These are phyloP conservation scores for Acrocephalus kingi DNA, from an alignment of 2,113 vertebrate species.

Conservation along the genomic window DNA sequence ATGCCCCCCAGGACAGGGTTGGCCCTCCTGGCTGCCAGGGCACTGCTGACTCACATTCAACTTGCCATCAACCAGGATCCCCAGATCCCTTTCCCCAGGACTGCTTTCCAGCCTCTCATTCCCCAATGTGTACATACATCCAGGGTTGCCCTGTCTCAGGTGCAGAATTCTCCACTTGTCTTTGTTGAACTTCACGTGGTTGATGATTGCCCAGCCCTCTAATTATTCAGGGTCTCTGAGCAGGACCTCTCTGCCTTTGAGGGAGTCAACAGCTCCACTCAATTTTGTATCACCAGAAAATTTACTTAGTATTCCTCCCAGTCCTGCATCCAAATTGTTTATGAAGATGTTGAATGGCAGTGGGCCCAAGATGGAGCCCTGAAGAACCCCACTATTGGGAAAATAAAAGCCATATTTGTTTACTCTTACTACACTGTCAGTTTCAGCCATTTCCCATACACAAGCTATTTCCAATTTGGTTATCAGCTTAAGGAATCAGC, in stretches of 20 bases:
- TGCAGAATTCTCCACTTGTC: not conserved
- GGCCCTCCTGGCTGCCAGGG: not conserved
- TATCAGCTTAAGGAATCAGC: not conserved
- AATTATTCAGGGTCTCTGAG: fast-evolving
- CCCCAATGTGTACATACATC: fast-evolving
- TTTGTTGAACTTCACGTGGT: not conserved
- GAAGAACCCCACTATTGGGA: not conserved
- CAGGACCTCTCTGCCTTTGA: too few species aligned
- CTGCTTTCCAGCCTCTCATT: not conserved
- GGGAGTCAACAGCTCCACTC: not conserved
- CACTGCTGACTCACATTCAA: fast-evolving
- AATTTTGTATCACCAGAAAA: not conserved
- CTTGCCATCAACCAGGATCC: fast-evolving
- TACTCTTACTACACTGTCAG: not conserved
- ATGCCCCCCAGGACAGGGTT: fast-evolving
- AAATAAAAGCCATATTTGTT: not conserved
- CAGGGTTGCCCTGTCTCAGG: not conserved
- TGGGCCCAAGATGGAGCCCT: not conserved
- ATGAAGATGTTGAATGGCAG: not conserved
- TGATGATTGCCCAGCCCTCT: not conserved
- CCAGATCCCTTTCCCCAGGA: fast-evolving
- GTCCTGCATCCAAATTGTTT: not conserved
- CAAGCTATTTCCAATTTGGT: not conserved
- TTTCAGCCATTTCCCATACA: not conserved
- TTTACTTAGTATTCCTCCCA: not conserved